phyloP scores from a whole-genome alignment of 1,140 invertebrate species.

The Tachypleus tridentatus region DNA sequence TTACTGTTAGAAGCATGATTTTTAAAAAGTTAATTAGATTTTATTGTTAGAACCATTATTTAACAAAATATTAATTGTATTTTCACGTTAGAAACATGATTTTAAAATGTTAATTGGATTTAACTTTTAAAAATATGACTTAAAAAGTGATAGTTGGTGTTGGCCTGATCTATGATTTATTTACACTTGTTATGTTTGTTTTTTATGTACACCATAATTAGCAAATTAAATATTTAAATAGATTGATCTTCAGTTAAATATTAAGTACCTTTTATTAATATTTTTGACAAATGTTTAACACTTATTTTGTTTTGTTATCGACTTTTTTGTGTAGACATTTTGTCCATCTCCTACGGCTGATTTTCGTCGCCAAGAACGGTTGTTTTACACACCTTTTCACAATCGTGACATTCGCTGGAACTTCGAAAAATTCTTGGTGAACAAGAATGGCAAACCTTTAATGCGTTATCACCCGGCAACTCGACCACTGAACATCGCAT shows the following conservation, averaged over 20 bases:
- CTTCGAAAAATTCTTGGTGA: slow-evolving; percentile 47
- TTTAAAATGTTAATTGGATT: too few species aligned
- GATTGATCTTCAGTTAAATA: not conserved
- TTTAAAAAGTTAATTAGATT: too few species aligned
- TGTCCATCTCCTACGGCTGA: slow-evolving; percentile 30
- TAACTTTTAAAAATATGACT: too few species aligned
- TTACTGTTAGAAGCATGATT: slow-evolving; percentile 5
- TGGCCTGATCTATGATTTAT: too few species aligned
- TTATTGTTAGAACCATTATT: too few species aligned
- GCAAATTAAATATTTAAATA: slow-evolving; percentile 9
- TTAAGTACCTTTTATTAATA: not conserved
- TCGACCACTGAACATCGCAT: slow-evolving; percentile 20
- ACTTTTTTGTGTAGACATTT: slow-evolving; percentile 14
- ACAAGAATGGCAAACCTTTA: slow-evolving; percentile 36
- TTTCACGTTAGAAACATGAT: too few species aligned
- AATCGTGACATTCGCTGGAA: slow-evolving; percentile 45
- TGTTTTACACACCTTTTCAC: slow-evolving; percentile 36
- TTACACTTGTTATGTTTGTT: not conserved
- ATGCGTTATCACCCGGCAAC: slow-evolving; percentile 37
- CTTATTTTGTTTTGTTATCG: not conserved
- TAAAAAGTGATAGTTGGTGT: too few species aligned
- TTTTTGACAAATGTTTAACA: not conserved
- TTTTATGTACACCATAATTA: not conserved
- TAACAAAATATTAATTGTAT: too few species aligned
- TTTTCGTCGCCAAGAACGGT: slow-evolving; percentile 28